Base-by-base conservation (phyloP, 2,113 vertebrate genomes). In the Abramis brama region DNA sequence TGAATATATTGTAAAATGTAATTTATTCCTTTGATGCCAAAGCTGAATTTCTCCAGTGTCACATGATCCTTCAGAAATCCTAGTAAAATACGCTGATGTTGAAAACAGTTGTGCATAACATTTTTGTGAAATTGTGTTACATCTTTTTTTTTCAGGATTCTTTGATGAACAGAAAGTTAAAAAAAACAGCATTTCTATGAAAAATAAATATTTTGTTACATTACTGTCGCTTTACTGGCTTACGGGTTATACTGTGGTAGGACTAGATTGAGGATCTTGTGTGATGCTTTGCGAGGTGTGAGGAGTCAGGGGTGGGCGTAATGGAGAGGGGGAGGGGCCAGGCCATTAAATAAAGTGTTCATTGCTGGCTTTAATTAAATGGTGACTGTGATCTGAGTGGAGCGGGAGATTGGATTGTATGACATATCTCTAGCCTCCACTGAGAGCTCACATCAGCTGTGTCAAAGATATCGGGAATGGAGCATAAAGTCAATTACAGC, bases 361-460 rank as follows among this genome's bases (percentile, higher is more conserved):
- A 87, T 88, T 88, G 85, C 88, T 91, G 84, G 88, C 86, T 91
- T 88, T 87, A 91, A 88, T 91, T 89, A 91, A 86, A 85, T 88
- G 81, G 82, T 87, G 86, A 88, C 83, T 89, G 88, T 77, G 87
- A 87, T 87, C 83, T 82, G 88, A 89, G 81, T 84, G 25, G 81
- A 89, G 83, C 82, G 59, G 79, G 81, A 85, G 88, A 88, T 89
- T 86, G 86, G 87, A 87, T 86, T 91, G 86, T 87, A 90, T 86
- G 88, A 88, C 89, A 87, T 87, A 86, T 91, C 87, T 88, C 87
- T 75, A 77, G 82, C 86, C 79, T 85, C 77, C 50, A 30, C 85
- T 75, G 83, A 90, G 86, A 85, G 88, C 85, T 89, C 83, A 68
- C 88, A 88, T 90, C 90, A 87, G 82, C 88, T 85, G 82, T 87